These are phyloP conservation scores for Hermodice carunculata DNA, from an alignment of 2,888 invertebrate species.

Conservation along the genomic window DNA sequence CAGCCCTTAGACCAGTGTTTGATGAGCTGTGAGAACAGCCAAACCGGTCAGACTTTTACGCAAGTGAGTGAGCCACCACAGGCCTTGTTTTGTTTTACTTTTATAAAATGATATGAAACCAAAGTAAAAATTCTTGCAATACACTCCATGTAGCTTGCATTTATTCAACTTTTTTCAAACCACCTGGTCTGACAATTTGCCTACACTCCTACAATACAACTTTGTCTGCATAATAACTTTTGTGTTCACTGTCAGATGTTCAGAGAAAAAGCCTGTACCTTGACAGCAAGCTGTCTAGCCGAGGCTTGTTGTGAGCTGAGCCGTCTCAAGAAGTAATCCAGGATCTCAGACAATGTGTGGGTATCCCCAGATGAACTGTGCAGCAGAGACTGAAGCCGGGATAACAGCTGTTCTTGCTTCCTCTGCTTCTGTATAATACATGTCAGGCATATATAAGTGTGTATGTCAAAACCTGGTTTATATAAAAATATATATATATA, in stretches of 20 bases:
- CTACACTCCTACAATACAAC: too few relatives aligned
- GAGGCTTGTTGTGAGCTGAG: slow-evolving; percentile 85
- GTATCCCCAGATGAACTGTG: slow-evolving; percentile 70
- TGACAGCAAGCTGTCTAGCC: slow-evolving; percentile 82
- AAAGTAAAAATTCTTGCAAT: too few relatives aligned
- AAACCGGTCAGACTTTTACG: too few relatives aligned
- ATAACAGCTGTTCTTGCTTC: slow-evolving; percentile 83
- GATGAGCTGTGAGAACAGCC: too few relatives aligned
- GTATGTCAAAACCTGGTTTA: not conserved
- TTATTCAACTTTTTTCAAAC: not conserved
- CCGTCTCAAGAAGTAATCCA: slow-evolving; percentile 89
- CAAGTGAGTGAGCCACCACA: too few relatives aligned
- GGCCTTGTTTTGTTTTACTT: too few relatives aligned
- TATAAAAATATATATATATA: too few relatives aligned
- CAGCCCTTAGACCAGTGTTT: too few relatives aligned
- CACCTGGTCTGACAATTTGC: not conserved
- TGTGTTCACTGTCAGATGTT: not conserved
- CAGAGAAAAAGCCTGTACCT: slow-evolving; percentile 62
- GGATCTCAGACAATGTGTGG: slow-evolving; percentile 82
- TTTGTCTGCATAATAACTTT: too few relatives aligned
- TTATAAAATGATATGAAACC: too few relatives aligned
- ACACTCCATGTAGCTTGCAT: too few relatives aligned
- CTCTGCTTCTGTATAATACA: slow-evolving; percentile 73
- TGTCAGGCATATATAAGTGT: not conserved
- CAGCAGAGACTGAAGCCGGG: slow-evolving; percentile 76